Evolutionary conservation across 2,888 invertebrate genomes (phyloP).

Genomic region (Encarsia formosa): DNA sequence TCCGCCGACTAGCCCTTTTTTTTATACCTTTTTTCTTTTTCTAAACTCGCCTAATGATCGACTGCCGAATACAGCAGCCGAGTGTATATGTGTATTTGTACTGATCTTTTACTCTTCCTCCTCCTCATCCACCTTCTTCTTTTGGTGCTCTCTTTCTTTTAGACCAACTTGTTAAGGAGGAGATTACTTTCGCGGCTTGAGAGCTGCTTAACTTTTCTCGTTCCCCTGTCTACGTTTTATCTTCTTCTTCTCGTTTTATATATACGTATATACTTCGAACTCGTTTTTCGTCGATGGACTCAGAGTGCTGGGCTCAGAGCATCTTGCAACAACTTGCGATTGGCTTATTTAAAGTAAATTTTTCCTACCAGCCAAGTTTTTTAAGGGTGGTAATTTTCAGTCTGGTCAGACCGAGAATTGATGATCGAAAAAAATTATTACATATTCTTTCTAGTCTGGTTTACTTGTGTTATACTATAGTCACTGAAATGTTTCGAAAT

Average conservation of each 20-base stretch:
- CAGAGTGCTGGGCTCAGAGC: too few relatives aligned
- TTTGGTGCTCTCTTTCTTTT: neutral
- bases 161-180: constrained; percentile 12
- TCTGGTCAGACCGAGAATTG: too few relatives aligned
- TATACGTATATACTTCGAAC: neutral
- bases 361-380: too few relatives aligned
- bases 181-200: constrained; percentile 15
- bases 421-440: too few relatives aligned
- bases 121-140: neutral
- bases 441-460: too few relatives aligned
- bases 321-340: too few relatives aligned
- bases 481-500: too few relatives aligned
- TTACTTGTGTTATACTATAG: too few relatives aligned
- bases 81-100: neutral
- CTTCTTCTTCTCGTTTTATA: neutral
- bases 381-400: too few relatives aligned
- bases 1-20: constrained; percentile 39
- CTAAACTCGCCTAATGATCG: constrained; percentile 44
- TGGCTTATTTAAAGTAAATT: too few relatives aligned
- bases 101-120: neutral
- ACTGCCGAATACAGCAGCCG: constrained; percentile 18
- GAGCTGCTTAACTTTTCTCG: constrained; percentile 4
- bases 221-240: neutral
- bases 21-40: too few relatives aligned
- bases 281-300: neutral